Evolutionary conservation across 2,113 vertebrate species (phyloP).

Genomic region (Embiotoca jacksoni): DNA sequence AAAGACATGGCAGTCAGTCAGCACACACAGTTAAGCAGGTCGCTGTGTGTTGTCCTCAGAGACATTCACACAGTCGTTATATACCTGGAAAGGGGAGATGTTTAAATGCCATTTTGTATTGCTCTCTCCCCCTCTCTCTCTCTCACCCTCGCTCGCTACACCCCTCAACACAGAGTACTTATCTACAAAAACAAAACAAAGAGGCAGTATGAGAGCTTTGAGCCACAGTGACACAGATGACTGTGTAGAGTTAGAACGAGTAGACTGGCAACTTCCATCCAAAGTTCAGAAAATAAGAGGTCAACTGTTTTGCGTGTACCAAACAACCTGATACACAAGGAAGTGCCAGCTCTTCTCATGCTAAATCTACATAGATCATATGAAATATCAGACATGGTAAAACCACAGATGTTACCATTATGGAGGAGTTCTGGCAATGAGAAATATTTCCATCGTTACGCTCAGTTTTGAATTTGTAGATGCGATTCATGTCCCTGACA

Average conservation of each 20-base stretch:
- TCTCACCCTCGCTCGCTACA: constrained; percentile 82
- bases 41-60: constrained; percentile 78
- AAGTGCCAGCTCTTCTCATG: constrained; percentile 63
- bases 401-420: constrained; percentile 63
- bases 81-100: constrained; percentile 88
- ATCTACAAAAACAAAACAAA: constrained; percentile 87
- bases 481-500: constrained; percentile 50
- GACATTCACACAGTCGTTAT: constrained; percentile 81
- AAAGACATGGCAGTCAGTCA: constrained; percentile 86
- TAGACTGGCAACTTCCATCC: constrained; percentile 41
- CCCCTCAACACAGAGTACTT: constrained; percentile 90
- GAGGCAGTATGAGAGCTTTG: constrained; percentile 78
- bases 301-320: constrained; percentile 28
- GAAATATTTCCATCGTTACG: neutral
- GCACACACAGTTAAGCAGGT: constrained; percentile 82
- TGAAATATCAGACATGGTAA: constrained; percentile 75
- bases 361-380: constrained; percentile 70
- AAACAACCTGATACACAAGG: constrained; percentile 30
- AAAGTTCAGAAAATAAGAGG: constrained; percentile 9
- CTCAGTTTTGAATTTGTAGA: constrained; percentile 2
- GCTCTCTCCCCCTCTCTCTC: constrained; percentile 73
- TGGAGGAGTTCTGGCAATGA: constrained; percentile 79
- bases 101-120: constrained; percentile 87
- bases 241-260: constrained; percentile 75
- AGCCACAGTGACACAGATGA: constrained; percentile 78